Evolutionary conservation across 2,113 vertebrate genomes (phyloP).

Genomic region (Charadrius vociferus): DNA sequence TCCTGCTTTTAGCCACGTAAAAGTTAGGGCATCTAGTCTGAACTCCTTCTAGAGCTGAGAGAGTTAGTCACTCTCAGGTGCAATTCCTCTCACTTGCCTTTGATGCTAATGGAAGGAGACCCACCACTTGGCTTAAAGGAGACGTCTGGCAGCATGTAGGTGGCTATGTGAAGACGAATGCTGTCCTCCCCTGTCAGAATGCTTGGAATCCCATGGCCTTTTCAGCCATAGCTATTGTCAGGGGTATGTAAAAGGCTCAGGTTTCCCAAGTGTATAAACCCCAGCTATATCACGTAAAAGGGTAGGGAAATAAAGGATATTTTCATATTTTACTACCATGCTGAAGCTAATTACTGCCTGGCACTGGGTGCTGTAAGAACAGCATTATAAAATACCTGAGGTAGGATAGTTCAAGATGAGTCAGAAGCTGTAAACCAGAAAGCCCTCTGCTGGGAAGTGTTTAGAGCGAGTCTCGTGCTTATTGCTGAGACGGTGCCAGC

Average conservation of each 20-base stretch:
- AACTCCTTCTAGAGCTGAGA: not conserved
- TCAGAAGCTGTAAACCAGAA: not conserved
- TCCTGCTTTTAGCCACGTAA: not conserved
- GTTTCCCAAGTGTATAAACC: not conserved
- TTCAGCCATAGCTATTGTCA: not conserved
- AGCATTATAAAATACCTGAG: not conserved
- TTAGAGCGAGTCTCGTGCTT: not conserved
- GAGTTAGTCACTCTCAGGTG: not conserved
- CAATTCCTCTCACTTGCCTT: not conserved
- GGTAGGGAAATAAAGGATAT: not conserved
- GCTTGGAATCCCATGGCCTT: not conserved
- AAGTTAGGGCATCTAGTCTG: not conserved
- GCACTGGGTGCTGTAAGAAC: not conserved
- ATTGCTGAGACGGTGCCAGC: not conserved
- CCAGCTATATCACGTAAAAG: not conserved
- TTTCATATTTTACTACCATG: not conserved
- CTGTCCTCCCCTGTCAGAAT: not conserved
- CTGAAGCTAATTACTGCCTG: not conserved
- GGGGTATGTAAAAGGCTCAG: not conserved
- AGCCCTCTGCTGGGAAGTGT: not conserved
- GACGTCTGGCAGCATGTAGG: not conserved
- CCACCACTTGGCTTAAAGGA: not conserved
- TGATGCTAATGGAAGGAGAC: not conserved
- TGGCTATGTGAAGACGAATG: not conserved
- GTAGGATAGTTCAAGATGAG: not conserved